Percentiles rank a stretch among this genome's conserved stretches.
phyloP scores from a whole-genome alignment of 92 coral and sea anemone species.

The Porites rus region DNA sequence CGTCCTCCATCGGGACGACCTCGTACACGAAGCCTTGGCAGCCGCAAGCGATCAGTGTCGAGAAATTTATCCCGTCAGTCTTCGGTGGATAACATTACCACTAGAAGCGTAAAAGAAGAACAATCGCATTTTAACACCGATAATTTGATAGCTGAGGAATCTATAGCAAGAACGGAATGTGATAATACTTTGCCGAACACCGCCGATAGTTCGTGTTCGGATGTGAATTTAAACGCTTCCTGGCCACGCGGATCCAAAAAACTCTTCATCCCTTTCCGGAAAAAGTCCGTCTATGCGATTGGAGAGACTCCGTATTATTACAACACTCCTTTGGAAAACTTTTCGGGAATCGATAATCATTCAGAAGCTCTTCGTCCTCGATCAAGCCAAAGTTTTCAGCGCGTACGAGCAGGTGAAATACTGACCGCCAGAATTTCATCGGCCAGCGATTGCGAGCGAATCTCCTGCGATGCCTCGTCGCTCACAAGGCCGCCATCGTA shows the following conservation, averaged over 20 bases:
- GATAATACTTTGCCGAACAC: background rate
- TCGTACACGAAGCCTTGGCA: slow-evolving; percentile 45
- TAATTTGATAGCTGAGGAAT: background rate
- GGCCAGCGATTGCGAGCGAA: slow-evolving; percentile 67
- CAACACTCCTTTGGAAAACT: slow-evolving; percentile 47
- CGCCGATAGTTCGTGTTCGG: slow-evolving; percentile 4
- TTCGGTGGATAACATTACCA: slow-evolving; percentile 5
- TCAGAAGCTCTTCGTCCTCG: slow-evolving; percentile 66
- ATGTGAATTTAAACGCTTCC: slow-evolving; percentile 52
- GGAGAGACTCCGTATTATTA: slow-evolving; percentile 5
- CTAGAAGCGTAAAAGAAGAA: background rate
- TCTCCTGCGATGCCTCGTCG: slow-evolving; percentile 64
- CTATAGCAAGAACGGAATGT: background rate
- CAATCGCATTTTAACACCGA: background rate
- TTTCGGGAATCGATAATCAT: slow-evolving; percentile 41
- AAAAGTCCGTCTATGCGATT: slow-evolving; percentile 10
- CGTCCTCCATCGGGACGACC: slow-evolving; percentile 85
- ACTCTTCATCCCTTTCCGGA: slow-evolving; percentile 19
- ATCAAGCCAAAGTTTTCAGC: slow-evolving; percentile 64
- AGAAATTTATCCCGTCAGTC: background rate
- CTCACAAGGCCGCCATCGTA: slow-evolving; percentile 21
- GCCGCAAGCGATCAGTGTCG: slow-evolving; percentile 33
- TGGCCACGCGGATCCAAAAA: slow-evolving; percentile 76
- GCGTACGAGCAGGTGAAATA: slow-evolving; percentile 48
- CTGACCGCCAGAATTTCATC: slow-evolving; percentile 79